These are phyloP conservation scores for Hedya salicella DNA, from an alignment of 2,888 invertebrate species.

Conservation along the genomic window DNA sequence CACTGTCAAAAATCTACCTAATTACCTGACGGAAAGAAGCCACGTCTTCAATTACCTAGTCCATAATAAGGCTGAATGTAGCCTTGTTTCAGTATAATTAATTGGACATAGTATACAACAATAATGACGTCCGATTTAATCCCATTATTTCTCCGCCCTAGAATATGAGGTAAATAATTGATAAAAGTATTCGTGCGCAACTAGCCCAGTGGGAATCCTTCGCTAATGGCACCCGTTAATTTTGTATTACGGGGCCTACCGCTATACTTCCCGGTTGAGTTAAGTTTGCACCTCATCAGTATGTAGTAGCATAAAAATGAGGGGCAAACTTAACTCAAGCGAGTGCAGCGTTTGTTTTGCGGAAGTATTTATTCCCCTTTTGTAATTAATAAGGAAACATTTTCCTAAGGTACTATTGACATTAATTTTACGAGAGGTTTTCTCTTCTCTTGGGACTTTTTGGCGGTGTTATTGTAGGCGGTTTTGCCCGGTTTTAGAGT, in stretches of 20 bases:
- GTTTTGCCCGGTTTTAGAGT: background rate
- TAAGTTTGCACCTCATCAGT: too few relatives aligned
- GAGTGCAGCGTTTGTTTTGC: slow-evolving; percentile 34
- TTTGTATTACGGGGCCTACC: slow-evolving; percentile 49
- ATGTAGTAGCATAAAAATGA: too few relatives aligned
- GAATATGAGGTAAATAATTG: slow-evolving; percentile 38
- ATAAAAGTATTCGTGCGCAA: slow-evolving; percentile 43
- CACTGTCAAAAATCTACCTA: too few relatives aligned
- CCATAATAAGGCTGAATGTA: too few relatives aligned
- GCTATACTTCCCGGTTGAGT: slow-evolving; percentile 15
- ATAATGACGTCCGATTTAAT: background rate
- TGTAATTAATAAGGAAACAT: slow-evolving; percentile 22
- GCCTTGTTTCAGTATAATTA: too few relatives aligned
- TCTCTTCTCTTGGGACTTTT: background rate
- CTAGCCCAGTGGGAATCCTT: slow-evolving; percentile 46
- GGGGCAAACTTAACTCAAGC: too few relatives aligned
- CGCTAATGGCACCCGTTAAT: slow-evolving; percentile 54
- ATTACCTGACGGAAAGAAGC: too few relatives aligned
- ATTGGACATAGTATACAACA: background rate
- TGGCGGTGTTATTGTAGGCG: background rate
- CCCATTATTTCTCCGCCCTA: background rate
- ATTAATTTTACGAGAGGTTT: slow-evolving; percentile 7
- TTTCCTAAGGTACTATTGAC: slow-evolving; percentile 21
- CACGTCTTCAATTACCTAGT: too few relatives aligned
- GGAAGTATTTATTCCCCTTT: slow-evolving; percentile 9